Percentiles rank a stretch among this genome's conserved stretches.
phyloP scores from a whole-genome alignment of 2,888 invertebrate genomes.

The Arge pagana region DNA sequence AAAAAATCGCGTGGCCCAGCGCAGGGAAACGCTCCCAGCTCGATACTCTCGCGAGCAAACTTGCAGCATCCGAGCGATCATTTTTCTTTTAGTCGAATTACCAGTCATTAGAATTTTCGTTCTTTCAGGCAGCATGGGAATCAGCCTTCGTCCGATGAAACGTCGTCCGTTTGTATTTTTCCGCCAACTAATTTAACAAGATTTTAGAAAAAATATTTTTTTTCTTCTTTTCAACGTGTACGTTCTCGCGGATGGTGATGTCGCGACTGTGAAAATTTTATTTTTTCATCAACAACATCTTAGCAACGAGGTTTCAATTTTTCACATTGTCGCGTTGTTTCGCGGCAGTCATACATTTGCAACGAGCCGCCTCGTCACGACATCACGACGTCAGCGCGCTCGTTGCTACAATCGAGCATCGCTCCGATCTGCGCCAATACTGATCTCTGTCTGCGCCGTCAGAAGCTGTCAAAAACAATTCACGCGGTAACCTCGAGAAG shows the following conservation, averaged over 20 bases:
- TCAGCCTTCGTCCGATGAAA: background rate
- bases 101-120: constrained; percentile 13
- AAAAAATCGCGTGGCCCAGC: too few species aligned
- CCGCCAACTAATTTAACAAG: constrained; percentile 10
- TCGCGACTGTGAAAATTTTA: constrained; percentile 19
- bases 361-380: constrained; percentile 23
- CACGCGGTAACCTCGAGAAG: too few species aligned
- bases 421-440: too few species aligned
- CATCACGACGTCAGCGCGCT: constrained; percentile 23
- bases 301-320: constrained; percentile 11
- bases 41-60: too few species aligned
- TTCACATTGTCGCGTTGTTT: constrained; percentile 11
- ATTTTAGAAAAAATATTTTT: constrained; percentile 5
- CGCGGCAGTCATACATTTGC: too few species aligned
- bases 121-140: constrained; percentile 6
- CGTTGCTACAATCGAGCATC: too few species aligned
- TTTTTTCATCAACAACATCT: constrained; percentile 15
- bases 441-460: too few species aligned
- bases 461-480: too few species aligned
- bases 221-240: constrained; percentile 12
- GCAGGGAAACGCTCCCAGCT: too few species aligned
- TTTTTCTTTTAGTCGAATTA: too few species aligned
- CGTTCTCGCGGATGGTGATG: constrained; percentile 13
- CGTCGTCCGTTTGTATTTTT: too few species aligned
- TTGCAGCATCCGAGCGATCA: too few species aligned